Conservation (phyloP, 2,797 vertebrate genomes). For the Pelodytes ibericus region DNA sequence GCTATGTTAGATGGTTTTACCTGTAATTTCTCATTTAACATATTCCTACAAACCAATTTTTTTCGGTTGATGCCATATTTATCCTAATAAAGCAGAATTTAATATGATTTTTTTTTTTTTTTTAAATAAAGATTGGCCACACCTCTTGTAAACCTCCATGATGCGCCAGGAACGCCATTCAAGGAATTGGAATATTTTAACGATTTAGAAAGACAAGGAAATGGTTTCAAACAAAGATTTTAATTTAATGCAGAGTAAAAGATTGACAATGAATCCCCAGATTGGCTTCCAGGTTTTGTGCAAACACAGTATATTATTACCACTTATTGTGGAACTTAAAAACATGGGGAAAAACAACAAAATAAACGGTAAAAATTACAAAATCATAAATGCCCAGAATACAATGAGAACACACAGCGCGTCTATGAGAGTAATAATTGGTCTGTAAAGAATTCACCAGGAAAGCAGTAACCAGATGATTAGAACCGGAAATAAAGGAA, state of each 20-base stretch:
- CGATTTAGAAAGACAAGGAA: too few species aligned
- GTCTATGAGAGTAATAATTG: constrained; percentile 7
- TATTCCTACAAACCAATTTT: too few species aligned
- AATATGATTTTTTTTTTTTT: too few species aligned
- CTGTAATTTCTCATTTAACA: too few species aligned
- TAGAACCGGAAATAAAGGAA: too few species aligned
- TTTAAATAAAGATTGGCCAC: too few species aligned
- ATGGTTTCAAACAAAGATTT: constrained; percentile 13
- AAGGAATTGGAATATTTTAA: too few species aligned
- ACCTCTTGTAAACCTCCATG: too few species aligned
- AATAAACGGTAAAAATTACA: background rate
- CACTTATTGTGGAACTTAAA: background rate
- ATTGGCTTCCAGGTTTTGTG: constrained; percentile 4
- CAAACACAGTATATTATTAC: constrained; percentile 21
- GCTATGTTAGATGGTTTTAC: too few species aligned
- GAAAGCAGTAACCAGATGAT: background rate
- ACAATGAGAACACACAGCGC: background rate
- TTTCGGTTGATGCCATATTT: too few species aligned
- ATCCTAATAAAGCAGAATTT: too few species aligned
- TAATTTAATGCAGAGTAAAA: constrained; percentile 39
- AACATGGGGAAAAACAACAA: background rate
- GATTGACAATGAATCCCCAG: constrained; percentile 5
- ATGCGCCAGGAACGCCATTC: too few species aligned
- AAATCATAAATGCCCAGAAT: constrained; percentile 21
- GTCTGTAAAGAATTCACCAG: background rate